Percentiles rank a stretch among this genome's conserved stretches.
Evolutionary conservation across 2,113 vertebrate species (phyloP).

Genomic region (Capra hircus): DNA sequence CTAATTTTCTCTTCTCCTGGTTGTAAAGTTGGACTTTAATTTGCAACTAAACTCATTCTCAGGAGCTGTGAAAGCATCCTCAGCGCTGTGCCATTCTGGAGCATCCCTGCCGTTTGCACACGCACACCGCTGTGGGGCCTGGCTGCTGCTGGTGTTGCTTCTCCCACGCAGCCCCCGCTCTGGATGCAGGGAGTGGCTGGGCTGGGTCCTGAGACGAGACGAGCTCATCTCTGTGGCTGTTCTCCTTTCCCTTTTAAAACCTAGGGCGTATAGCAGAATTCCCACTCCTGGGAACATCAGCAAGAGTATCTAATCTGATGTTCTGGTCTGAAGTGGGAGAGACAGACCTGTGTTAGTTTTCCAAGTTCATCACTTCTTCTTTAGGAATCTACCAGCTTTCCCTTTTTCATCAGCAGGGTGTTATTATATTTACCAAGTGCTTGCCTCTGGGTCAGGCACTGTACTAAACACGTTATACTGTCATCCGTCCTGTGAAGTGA

Average conservation of each 20-base stretch:
- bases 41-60: not conserved
- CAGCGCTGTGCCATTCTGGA: accelerated
- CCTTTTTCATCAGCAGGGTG: not conserved
- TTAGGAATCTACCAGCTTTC: not conserved
- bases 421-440: not conserved
- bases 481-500: accelerated
- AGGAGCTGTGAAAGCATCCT: not conserved
- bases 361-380: not conserved
- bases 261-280: no score
- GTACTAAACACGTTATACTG: not conserved
- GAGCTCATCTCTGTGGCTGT: not conserved
- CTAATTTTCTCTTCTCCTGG: not conserved
- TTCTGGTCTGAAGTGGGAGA: not conserved
- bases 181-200: accelerated
- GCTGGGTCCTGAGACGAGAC: not conserved
- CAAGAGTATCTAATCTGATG: not conserved
- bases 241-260: not conserved
- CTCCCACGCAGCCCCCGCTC: accelerated
- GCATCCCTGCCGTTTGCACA: accelerated
- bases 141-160: accelerated
- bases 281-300: not conserved
- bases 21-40: not conserved
- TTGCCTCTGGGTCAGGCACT: not conserved
- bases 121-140: accelerated
- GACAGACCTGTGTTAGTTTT: not conserved